Conservation (phyloP, 2,113 vertebrate species). For the Tretioscincus oriximinensis region DNA sequence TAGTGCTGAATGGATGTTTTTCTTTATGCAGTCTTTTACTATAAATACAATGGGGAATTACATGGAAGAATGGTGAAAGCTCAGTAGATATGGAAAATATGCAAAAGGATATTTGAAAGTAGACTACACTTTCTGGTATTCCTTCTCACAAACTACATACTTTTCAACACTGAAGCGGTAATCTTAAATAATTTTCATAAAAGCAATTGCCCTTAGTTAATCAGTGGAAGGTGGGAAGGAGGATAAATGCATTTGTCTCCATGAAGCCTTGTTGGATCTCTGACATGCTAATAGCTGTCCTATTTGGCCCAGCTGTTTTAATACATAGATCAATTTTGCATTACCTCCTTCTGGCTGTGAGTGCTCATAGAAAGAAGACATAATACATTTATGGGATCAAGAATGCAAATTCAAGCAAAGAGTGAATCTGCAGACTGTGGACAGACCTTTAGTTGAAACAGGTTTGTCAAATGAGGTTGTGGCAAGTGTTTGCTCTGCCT, state of each 20-base stretch:
- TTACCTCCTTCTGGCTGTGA: constrained; percentile 86
- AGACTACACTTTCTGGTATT: neutral
- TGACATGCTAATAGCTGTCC: constrained; percentile 72
- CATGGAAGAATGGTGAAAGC: neutral
- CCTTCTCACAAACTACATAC: neutral
- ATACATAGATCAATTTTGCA: constrained; percentile 92
- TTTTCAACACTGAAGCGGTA: neutral
- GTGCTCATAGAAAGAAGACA: constrained; percentile 79
- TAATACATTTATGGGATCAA: constrained; percentile 89
- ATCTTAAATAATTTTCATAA: constrained; percentile 23
- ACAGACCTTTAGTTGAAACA: constrained; percentile 63
- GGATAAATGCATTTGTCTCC: constrained; percentile 41
- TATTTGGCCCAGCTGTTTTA: constrained; percentile 87
- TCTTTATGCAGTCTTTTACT: too few relatives aligned
- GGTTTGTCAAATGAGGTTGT: constrained; percentile 73
- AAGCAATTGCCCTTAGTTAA: constrained; percentile 19
- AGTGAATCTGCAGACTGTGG: constrained; percentile 78
- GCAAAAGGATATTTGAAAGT: neutral
- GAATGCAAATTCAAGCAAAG: constrained; percentile 80
- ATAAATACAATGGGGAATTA: too few relatives aligned
- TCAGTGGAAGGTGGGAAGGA: neutral
- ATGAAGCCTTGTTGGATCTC: constrained; percentile 62
- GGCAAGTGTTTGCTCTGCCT: constrained; percentile 65
- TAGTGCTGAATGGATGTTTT: too few relatives aligned
- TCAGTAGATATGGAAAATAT: neutral